Evolutionary conservation across 1,140 invertebrate species (phyloP).

Genomic region (Mizuhopecten yessoensis): DNA sequence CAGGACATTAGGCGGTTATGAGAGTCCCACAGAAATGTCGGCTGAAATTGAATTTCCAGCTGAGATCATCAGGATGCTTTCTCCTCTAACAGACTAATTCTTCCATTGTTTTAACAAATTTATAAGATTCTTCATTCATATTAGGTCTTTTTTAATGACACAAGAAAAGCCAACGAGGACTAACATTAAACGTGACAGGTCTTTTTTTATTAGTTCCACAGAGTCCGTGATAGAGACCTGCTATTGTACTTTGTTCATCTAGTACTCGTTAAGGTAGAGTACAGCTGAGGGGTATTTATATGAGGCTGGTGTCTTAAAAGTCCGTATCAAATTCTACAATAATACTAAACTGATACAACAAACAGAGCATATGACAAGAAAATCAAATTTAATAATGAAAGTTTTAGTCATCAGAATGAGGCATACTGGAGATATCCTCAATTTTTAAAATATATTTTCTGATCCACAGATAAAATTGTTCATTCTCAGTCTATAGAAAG

Average conservation of each 20-base stretch:
- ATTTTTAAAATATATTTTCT: no score
- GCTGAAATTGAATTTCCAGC: slow-evolving; percentile 38
- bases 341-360: no score
- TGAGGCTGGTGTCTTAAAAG: not conserved
- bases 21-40: slow-evolving; percentile 19
- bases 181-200: slow-evolving; percentile 25
- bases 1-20: slow-evolving; percentile 37
- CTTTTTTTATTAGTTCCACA: not conserved
- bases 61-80: slow-evolving; percentile 8
- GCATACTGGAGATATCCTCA: no score
- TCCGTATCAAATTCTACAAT: no score
- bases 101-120: slow-evolving; percentile 26
- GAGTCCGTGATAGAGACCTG: not conserved
- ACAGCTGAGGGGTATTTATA: not conserved
- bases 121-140: slow-evolving; percentile 17
- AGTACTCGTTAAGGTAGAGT: not conserved
- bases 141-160: slow-evolving; percentile 6
- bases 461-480: no score
- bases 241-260: not conserved
- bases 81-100: not conserved
- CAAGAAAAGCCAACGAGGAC: not conserved
- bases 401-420: no score
- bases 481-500: no score
- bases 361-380: no score
- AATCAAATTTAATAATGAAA: no score